Evolutionary conservation across 2,113 vertebrate genomes (phyloP).

Genomic region (Pardalotus punctatus): DNA sequence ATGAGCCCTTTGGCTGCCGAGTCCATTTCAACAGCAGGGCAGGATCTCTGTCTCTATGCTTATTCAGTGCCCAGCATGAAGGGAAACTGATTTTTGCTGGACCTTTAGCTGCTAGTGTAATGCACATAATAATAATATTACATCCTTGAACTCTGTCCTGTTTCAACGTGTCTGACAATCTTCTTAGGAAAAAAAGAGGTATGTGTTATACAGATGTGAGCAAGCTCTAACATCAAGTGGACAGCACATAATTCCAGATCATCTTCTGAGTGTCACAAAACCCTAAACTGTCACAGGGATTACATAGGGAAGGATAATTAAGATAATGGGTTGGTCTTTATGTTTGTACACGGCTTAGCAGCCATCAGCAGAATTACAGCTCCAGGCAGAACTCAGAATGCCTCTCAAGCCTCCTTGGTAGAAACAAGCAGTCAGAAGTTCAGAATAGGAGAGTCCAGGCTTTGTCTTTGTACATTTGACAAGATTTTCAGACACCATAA

Average conservation of each 20-base stretch:
- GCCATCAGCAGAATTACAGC: background rate
- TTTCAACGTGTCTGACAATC: background rate
- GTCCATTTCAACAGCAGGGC: background rate
- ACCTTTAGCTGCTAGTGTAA: background rate
- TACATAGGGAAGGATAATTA: constrained; percentile 20
- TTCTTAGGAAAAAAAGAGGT: background rate
- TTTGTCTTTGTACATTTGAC: background rate
- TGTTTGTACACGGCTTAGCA: background rate
- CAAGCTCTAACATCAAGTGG: background rate
- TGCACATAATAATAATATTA: constrained; percentile 8
- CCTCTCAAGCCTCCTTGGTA: background rate
- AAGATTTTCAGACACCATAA: background rate
- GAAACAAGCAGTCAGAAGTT: background rate
- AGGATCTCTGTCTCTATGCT: background rate
- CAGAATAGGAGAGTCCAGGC: background rate
- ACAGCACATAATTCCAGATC: constrained; percentile 48
- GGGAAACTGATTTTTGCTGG: background rate
- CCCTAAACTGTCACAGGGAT: background rate
- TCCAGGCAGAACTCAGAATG: background rate
- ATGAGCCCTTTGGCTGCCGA: background rate
- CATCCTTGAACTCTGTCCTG: background rate
- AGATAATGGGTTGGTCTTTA: background rate
- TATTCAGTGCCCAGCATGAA: background rate
- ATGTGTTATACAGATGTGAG: background rate
- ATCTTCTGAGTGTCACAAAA: background rate